Evolutionary conservation across 30 jellyfish, hydroid and myxozoan genomes (phyloP), one percentile per base, ranked within the genome.

Genomic region (Aurelia aurita): DNA sequence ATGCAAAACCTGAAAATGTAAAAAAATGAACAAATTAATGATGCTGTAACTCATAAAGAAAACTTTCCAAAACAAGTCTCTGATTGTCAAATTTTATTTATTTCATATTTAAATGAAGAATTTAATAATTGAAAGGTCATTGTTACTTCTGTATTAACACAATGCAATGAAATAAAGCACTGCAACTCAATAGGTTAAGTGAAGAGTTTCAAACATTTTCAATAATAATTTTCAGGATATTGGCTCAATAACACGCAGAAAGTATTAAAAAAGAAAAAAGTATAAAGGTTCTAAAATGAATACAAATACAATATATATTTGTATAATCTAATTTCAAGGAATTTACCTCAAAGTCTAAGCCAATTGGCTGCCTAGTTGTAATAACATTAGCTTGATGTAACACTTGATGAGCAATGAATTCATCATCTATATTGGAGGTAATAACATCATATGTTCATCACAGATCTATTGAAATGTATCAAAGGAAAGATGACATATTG

Each of bases 321-420:
- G 4, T 9, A 10, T 4, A 5, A 59, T 19, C 16, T 7, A 14
- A 21, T 18, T 4, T 61, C 39, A 22, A 61, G 5, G n/a, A 19
- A 4, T 61, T 27, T 3, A 73, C 85, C 85, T 73, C 85, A 73
- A 73, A 73, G 21, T 73, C 85, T 51, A 73, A 8, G 5, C 85
- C 85, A 8, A 73, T 73, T 53, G 85, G 58, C 34, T 44, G 19
- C 68, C 2, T 73, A 39, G 15, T 39, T 39, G 51, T 39, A 6
- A 39, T 39, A 7, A 39, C 1, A 9, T 39, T 39, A 39, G 51
- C 51, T 39, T 39, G 51, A 39, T 15, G 7, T 39, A 15, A 39
- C 51, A 39, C 51, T 39, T 39, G 51, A 39, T 39, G 51, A 6
- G 51, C 51, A 39, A 39, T 39, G 51, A 39, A 39, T 15, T 39